Evolutionary conservation across 2,888 invertebrate genomes (phyloP), one percentile per base, ranked within the genome.

Genomic region (Metacarcinus magister): DNA sequence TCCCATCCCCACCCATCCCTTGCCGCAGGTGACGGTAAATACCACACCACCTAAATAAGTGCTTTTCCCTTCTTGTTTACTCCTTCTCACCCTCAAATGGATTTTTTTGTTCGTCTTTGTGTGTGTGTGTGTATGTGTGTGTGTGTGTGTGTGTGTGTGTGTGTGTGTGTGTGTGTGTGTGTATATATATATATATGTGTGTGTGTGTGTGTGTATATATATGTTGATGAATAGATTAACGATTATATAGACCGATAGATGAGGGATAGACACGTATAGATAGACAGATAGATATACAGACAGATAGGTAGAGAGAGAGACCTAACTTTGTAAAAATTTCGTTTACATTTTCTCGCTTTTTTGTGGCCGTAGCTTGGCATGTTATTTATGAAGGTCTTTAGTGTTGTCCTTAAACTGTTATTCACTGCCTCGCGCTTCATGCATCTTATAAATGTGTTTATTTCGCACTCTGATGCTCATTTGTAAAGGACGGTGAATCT

Each of bases 381-480:
- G 39, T 39, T 87, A 39, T 87, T 16, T 87, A 39, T 87, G 32
- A 32, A 87, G 8, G 0, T 87, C 16, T 87, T 87, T 39, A 87
- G 87, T 16, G 87, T 87, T 87, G 39, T 39, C 87, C 39, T 87
- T 87, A 87, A 87, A 87, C 87, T 87, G 39, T 87, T 39, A 39
- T 87, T 87, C 87, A 39, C 39, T n/a, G 87, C 13, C 87, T 87
- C n/a, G 75, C 23, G 75, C 75, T 75, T 75, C 75, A 28, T 75
- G 75, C 75, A 75, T 75, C 75, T 75, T 75, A 28, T 28, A 75
- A 75, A 75, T 75, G 75, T 75, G 75, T 75, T 75, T 75, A 75
- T 75, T 75, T 75, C 28, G 75, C 75, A 75, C 75, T 28, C 75
- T 75, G 75, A n/a, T 8, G 28, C 28, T 75, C 75, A 75, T 75